phyloP scores from a whole-genome alignment of 2,888 invertebrate species.

The Sphaerophoria rueppellii region DNA sequence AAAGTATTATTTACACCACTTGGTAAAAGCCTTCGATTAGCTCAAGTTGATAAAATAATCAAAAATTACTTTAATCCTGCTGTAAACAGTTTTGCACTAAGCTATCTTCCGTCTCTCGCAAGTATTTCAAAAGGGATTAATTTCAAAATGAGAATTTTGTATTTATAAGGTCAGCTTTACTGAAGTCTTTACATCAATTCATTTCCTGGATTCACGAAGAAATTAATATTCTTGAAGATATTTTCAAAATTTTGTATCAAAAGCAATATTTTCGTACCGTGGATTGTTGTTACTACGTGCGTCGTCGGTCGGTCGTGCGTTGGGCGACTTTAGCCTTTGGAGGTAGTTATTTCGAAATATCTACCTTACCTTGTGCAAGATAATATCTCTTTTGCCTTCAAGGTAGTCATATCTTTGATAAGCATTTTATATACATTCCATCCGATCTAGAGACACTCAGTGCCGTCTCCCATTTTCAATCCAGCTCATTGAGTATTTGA shows the following conservation, averaged over 20 bases:
- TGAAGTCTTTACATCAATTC: not conserved
- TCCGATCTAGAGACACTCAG: not conserved
- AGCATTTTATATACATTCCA: not conserved
- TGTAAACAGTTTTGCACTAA: too few species aligned
- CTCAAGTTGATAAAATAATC: too few species aligned
- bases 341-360: not conserved
- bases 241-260: not conserved
- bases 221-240: not conserved
- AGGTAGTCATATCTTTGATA: not conserved
- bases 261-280: slow-evolving; percentile 1
- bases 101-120: too few species aligned
- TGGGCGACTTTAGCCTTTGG: slow-evolving; percentile 22
- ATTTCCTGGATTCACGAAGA: not conserved
- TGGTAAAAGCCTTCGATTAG: too few species aligned
- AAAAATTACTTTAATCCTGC: too few species aligned
- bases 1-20: too few species aligned
- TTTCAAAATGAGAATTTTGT: not conserved
- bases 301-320: not conserved
- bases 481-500: slow-evolving; percentile 67
- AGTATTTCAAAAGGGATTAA: not conserved
- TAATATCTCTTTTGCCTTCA: not conserved
- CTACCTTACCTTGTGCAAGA: not conserved
- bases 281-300: slow-evolving; percentile 46
- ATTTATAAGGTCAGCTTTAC: not conserved
- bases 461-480: slow-evolving; percentile 55